Percentiles rank a stretch among this genome's conserved stretches.
Conservation (phyloP, 1,140 invertebrate genomes). For the Ceratina australensis region DNA sequence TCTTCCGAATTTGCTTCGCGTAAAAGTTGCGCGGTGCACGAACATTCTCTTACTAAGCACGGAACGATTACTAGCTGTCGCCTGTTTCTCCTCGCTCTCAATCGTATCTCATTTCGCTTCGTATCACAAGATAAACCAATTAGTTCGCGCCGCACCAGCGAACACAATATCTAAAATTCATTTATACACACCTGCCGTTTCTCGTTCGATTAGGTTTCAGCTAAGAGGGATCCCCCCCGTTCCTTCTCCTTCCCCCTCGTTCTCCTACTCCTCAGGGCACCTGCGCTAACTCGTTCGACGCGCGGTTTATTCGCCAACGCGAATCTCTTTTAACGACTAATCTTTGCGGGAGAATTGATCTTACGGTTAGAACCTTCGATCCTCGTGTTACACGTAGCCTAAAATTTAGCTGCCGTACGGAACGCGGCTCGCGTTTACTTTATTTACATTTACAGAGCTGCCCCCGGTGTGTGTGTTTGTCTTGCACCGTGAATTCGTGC, state of each 20-base stretch:
- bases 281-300: not conserved
- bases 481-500: too few relatives aligned
- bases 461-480: too few relatives aligned
- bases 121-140: slow-evolving; percentile 78
- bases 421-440: too few relatives aligned
- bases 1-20: slow-evolving; percentile 79
- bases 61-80: slow-evolving; percentile 64
- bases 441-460: too few relatives aligned
- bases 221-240: not conserved
- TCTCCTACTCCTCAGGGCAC: not conserved
- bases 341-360: too few relatives aligned
- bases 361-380: too few relatives aligned
- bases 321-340: too few relatives aligned
- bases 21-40: slow-evolving; percentile 65
- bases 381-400: too few relatives aligned
- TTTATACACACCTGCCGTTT: slow-evolving; percentile 60
- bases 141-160: slow-evolving; percentile 47
- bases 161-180: slow-evolving; percentile 63
- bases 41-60: slow-evolving; percentile 70
- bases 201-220: slow-evolving; percentile 19
- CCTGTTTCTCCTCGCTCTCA: slow-evolving; percentile 26
- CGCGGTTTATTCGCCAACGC: too few relatives aligned
- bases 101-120: slow-evolving; percentile 32
- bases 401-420: too few relatives aligned
- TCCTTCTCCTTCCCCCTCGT: slow-evolving; percentile 2